phyloP scores from a whole-genome alignment of 2,888 invertebrate genomes.

The Lissocephala sabroskyi region DNA sequence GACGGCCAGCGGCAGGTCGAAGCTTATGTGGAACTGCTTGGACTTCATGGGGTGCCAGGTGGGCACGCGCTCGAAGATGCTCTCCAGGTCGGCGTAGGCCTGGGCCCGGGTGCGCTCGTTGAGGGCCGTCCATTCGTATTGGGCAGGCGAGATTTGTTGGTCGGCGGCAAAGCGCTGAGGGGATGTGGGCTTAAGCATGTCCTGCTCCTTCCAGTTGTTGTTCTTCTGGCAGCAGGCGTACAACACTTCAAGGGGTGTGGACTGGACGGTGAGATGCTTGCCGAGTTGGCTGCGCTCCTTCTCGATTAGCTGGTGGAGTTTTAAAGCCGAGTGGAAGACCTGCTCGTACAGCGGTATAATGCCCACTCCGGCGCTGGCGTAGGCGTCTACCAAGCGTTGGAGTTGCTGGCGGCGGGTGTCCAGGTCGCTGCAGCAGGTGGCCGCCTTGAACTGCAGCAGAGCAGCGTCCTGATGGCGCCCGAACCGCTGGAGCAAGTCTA shows the following conservation, averaged over 20 bases:
- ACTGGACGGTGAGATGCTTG: constrained; percentile 37
- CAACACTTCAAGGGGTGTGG: constrained; percentile 67
- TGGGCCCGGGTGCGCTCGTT: constrained; percentile 73
- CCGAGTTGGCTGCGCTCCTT: constrained; percentile 37
- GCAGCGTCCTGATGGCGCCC: constrained; percentile 80
- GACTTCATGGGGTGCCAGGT: constrained; percentile 70
- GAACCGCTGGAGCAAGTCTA: constrained; percentile 81
- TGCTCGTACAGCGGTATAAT: constrained; percentile 60
- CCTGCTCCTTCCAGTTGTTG: constrained; percentile 67
- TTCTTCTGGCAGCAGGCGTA: constrained; percentile 66
- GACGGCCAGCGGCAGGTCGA: constrained; percentile 67
- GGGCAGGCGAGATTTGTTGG: constrained; percentile 75
- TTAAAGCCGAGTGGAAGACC: constrained; percentile 57
- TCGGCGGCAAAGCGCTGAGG: constrained; percentile 67
- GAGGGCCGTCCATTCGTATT: constrained; percentile 82
- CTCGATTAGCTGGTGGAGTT: constrained; percentile 56
- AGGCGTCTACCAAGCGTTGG: constrained; percentile 49
- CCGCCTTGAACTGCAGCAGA: constrained; percentile 71
- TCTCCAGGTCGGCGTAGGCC: constrained; percentile 69
- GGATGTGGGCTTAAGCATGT: constrained; percentile 48
- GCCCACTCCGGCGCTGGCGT: constrained; percentile 44
- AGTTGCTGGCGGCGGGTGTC: constrained; percentile 64
- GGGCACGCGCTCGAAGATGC: constrained; percentile 64
- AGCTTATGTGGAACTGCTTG: constrained; percentile 70
- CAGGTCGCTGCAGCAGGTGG: constrained; percentile 54